phyloP scores from a whole-genome alignment of 2,113 vertebrate species.

The Gambusia affinis region DNA sequence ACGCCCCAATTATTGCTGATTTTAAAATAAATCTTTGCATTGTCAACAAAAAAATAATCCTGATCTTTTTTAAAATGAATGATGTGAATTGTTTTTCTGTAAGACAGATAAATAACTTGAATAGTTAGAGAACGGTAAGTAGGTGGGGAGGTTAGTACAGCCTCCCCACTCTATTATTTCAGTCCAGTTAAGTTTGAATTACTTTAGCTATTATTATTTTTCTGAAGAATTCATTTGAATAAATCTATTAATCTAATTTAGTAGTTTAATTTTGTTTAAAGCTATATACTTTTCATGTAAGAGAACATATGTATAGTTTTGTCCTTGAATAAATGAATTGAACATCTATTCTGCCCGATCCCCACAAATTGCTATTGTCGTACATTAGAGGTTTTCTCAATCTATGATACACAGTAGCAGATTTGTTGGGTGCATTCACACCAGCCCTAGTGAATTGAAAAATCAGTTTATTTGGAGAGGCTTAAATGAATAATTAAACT shows the following conservation, averaged over 20 bases:
- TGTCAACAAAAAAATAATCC: too few relatives aligned
- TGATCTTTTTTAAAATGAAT: background rate
- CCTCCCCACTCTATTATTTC: background rate
- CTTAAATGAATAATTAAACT: too few relatives aligned
- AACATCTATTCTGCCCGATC: conserved; percentile 76
- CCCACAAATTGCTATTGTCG: conserved; percentile 85
- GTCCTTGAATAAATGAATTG: background rate
- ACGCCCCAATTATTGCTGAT: too few relatives aligned
- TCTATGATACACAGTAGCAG: conserved; percentile 53
- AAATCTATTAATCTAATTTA: background rate
- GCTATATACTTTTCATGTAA: background rate
- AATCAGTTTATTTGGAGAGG: too few relatives aligned
- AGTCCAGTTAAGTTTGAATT: too few relatives aligned
- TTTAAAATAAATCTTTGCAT: too few relatives aligned
- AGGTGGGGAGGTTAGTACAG: too few relatives aligned
- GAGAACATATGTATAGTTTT: background rate
- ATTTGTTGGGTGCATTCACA: conserved; percentile 76
- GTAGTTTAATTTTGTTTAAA: background rate
- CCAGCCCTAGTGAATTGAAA: too few relatives aligned
- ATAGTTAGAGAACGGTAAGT: too few relatives aligned
- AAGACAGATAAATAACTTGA: too few relatives aligned
- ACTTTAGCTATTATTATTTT: too few relatives aligned
- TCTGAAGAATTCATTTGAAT: background rate
- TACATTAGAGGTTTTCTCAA: conserved; percentile 82
- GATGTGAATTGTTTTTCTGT: background rate